phyloP scores from a whole-genome alignment of 2,888 invertebrate species.

The Pherbina coryleti region DNA sequence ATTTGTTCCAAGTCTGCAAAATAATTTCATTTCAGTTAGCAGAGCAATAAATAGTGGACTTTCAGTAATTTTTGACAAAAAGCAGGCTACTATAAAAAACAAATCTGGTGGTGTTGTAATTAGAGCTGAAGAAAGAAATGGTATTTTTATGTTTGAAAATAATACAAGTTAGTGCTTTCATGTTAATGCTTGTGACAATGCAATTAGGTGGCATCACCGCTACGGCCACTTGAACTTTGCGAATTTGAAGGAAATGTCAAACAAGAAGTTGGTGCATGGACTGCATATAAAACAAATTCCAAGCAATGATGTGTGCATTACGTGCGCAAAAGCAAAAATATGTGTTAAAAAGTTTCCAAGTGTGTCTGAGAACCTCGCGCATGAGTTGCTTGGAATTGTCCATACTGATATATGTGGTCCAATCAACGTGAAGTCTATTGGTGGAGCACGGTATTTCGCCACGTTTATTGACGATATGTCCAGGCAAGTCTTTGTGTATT shows the following conservation, averaged over 20 bases:
- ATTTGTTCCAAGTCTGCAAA: too few species aligned
- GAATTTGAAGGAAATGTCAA: constrained; percentile 16
- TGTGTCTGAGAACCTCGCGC: constrained; percentile 33
- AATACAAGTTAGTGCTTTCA: constrained; percentile 22
- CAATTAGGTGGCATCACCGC: constrained; percentile 31
- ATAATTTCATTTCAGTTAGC: too few species aligned
- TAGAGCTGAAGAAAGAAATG: constrained; percentile 18
- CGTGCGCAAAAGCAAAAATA: constrained; percentile 42
- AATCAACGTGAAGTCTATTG: constrained; percentile 40
- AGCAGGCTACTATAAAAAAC: neutral
- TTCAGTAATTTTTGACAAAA: too few species aligned
- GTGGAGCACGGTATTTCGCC: constrained; percentile 44
- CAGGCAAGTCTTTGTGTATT: constrained; percentile 41
- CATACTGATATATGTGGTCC: constrained; percentile 46
- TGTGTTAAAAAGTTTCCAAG: constrained; percentile 37
- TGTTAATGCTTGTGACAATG: neutral
- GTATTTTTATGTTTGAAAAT: constrained; percentile 21
- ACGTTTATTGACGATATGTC: constrained; percentile 47
- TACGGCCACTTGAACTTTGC: constrained; percentile 35
- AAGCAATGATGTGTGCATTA: constrained; percentile 27
- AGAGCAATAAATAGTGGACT: too few species aligned
- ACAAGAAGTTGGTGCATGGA: neutral
- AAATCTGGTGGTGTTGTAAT: constrained; percentile 14
- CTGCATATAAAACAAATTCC: constrained; percentile 11
- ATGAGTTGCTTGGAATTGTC: constrained; percentile 37